These are phyloP conservation scores for Lasiurus borealis DNA, from an alignment of 2,113 vertebrate species.

Conservation along the genomic window DNA sequence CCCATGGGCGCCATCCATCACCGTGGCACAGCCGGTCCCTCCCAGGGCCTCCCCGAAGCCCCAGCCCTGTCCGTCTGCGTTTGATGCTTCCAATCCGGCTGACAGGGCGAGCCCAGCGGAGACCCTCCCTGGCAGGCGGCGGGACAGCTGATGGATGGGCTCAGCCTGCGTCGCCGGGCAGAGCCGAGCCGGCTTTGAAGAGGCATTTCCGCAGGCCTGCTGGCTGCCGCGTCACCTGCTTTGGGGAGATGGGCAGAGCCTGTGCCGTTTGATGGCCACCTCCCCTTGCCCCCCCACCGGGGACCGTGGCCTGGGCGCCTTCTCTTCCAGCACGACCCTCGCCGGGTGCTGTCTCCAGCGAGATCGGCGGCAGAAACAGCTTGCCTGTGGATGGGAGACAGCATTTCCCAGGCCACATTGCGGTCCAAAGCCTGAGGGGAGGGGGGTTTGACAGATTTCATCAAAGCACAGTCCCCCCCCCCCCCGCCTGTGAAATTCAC, in stretches of 20 bases:
- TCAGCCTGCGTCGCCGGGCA: constrained; percentile 82
- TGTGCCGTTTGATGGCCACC: constrained; percentile 47
- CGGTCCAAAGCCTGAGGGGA: constrained; percentile 69
- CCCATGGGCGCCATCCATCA: constrained; percentile 88
- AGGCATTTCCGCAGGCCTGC: constrained; percentile 74
- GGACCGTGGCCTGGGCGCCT: not conserved
- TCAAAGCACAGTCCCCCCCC: too few relatives aligned
- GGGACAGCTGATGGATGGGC: constrained; percentile 86
- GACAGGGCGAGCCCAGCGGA: constrained; percentile 80
- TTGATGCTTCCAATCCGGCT: constrained; percentile 87
- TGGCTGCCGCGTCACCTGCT: constrained; percentile 77
- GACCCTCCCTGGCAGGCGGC: constrained; percentile 82
- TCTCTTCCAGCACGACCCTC: constrained; percentile 32
- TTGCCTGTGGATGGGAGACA: not conserved
- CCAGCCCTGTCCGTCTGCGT: constrained; percentile 86
- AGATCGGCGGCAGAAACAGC: not conserved
- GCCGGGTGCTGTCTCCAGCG: not conserved
- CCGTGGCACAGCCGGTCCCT: constrained; percentile 83
- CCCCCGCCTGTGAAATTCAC: constrained; percentile 81
- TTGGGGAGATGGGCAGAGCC: constrained; percentile 77
- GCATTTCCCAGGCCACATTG: not conserved
- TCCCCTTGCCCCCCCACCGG: not conserved
- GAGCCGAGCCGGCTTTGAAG: constrained; percentile 82
- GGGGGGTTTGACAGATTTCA: constrained; percentile 84
- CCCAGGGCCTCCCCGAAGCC: constrained; percentile 82